Evolutionary conservation across 2,888 invertebrate species (phyloP).

Genomic region (Andrena marginata): DNA sequence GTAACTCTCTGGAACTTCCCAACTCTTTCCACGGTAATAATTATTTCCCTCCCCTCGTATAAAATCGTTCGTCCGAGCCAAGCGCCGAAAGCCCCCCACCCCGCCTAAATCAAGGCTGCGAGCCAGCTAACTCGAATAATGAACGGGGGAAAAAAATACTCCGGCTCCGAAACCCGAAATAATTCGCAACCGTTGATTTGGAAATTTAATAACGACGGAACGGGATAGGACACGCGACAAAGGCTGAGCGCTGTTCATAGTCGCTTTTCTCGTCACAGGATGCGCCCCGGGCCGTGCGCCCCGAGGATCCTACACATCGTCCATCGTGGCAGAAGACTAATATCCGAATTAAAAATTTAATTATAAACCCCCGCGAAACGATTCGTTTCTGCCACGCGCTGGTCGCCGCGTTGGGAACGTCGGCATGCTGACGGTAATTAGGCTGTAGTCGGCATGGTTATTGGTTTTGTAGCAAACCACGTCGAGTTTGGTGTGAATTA

Average conservation of each 20-base stretch:
- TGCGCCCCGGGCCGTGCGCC: not conserved
- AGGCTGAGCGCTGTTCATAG: not conserved
- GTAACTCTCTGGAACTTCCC: conserved; percentile 14
- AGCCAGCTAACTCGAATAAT: conserved; percentile 9
- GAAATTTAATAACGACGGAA: conserved; percentile 46
- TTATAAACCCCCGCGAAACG: conserved; percentile 50
- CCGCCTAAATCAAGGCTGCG: not conserved
- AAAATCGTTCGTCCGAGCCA: not conserved
- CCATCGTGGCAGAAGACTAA: conserved; percentile 59
- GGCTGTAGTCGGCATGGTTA: not conserved
- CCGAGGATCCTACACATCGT: conserved; percentile 41
- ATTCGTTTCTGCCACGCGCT: conserved; percentile 28
- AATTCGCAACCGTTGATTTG: conserved; percentile 43
- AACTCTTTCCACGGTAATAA: not conserved
- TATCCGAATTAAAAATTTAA: conserved; percentile 66
- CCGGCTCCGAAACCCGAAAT: not conserved
- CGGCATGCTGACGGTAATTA: conserved; percentile 29
- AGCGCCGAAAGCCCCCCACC: not conserved
- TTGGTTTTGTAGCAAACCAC: not conserved
- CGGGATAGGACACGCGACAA: not conserved
- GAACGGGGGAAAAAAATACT: not conserved
- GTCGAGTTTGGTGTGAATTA: not conserved
- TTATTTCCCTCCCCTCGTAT: conserved; percentile 7
- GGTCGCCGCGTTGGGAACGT: not conserved
- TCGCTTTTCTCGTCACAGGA: conserved; percentile 33